Base-by-base conservation (phyloP, 2,113 vertebrate species). In the Cinclus mexicanus region DNA sequence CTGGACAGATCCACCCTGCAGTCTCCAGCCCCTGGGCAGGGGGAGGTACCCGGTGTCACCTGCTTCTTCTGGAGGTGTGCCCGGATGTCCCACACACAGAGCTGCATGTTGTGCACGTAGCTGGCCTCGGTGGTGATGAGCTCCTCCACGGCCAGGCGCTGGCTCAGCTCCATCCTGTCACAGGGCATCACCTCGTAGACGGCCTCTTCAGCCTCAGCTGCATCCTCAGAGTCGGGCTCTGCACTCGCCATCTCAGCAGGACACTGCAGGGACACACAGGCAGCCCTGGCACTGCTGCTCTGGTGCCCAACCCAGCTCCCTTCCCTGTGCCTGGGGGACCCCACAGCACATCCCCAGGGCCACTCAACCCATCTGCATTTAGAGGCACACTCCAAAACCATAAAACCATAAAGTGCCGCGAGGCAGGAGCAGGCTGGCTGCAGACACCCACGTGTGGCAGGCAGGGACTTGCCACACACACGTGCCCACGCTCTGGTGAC, bases 81-180 rank as follows among this genome's bases (percentile, higher is more conserved):
- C 64, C 98, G 98, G 95, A 99, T 98, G 94, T 98, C 98, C 0
- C 56, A 98, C 4, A 98, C 96, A 11, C 98, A 98, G 31, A 99
- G 87, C 29, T 98, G 98, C 31, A 99, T 95, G 91, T 97, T 91
- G 64, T 97, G 97, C 3, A 99, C 97, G 28, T 98, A 99, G 95
- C 98, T 98, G 95, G 94, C 97, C 97, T 99, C 99, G 0, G 99
- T 99, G 88, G 98, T 92, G 28, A 99, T 91, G 67, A 99, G 97
- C 92, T 99, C 99, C 69, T 98, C 97, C 26, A 98, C 72, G 1
- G 98, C 98, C 96, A 99, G 95, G 74, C 59, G 90, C 97, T 99
- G 99, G 31, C 97, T 98, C 87, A 98, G 98, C 46, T 97, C 94
- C 7, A 33, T 95, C 83, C 72, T 98, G 93, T 98, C 97, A 6